Base-by-base conservation (phyloP, 2,113 vertebrate genomes). In the Fukomys damarensis region DNA sequence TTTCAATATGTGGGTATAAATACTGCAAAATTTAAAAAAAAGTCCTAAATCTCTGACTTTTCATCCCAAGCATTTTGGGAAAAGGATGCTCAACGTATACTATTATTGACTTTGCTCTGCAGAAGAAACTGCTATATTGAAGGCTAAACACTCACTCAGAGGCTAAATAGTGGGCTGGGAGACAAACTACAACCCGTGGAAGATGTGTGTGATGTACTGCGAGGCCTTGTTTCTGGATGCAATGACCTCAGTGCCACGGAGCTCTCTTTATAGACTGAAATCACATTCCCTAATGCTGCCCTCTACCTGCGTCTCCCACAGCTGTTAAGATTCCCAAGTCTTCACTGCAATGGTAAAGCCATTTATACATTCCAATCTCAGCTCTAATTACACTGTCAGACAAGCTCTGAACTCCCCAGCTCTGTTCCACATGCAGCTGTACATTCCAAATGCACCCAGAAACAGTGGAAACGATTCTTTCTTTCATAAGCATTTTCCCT, bases 381-480 rank as follows among this genome's bases (percentile, higher is more conserved):
- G 81, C 85, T 96, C 89, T 93, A 94, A 97, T 96, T 81, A 93
- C 80, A 77, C 88, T 63, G 86, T 93, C 95, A 86, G 68, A 87
- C 63, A 84, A 59, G 26, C 86, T 66, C 68, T 4, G 76, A 84
- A 84, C 28, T 81, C 66, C 82, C 88, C 28, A 8, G 79, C 89
- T 94, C 63, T 49, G 49, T 43, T 89, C 35, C 52, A 80, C 89
- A 74, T 93, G 54, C 89, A 96, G 94, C 86, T 79, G 63, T 59
- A 66, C 9, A 0, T 70, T 91, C 46, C 66, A 54, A 96, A 89
- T 72, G 77, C 88, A 83, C 89, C 70, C 54, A 86, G 76, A 80
- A 81, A 58, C 43, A 38, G 59, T 3, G 52, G 61, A 32, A 82
- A 65, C 24, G 65, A 70, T 3, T 24, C 76, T 65, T 82, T 86